These are phyloP conservation scores for Cossypha dichroa DNA, from an alignment of 2,797 vertebrate species.

Conservation along the genomic window DNA sequence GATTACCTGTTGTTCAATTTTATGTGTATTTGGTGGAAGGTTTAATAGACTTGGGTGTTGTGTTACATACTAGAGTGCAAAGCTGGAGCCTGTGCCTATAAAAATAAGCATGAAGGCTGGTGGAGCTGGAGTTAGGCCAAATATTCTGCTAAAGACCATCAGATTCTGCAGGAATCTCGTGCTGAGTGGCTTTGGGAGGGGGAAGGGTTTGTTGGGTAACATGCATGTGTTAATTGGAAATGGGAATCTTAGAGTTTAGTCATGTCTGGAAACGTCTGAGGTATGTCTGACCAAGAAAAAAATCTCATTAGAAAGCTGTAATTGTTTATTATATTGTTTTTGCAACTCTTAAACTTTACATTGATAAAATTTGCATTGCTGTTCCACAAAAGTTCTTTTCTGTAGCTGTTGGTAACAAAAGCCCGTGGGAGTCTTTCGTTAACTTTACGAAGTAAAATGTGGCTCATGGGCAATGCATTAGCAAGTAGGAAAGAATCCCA, in stretches of 20 bases:
- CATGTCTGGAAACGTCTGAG: constrained; percentile 44
- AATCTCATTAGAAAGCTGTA: constrained; percentile 13
- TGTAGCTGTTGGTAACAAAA: background rate
- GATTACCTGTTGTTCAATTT: constrained; percentile 43
- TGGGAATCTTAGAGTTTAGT: constrained; percentile 39
- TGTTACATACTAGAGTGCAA: background rate
- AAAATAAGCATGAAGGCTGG: constrained; percentile 45
- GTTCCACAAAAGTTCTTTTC: background rate
- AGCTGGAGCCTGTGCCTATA: constrained; percentile 45
- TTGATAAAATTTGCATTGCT: background rate
- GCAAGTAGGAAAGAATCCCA: background rate
- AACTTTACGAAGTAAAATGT: background rate
- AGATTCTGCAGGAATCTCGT: constrained; percentile 21
- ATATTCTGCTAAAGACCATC: constrained; percentile 1
- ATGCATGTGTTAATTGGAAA: background rate
- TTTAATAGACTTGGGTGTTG: constrained; percentile 45
- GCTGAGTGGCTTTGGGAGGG: background rate
- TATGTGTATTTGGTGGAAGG: background rate
- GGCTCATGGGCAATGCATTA: background rate
- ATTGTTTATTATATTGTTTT: background rate
- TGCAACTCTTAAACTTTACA: background rate
- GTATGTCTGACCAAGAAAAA: constrained; percentile 34
- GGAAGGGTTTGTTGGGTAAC: background rate
- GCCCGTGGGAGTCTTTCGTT: background rate
- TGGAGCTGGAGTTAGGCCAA: constrained; percentile 30